Evolutionary conservation across 2,113 vertebrate genomes (phyloP).

Genomic region (Aegithalos caudatus): DNA sequence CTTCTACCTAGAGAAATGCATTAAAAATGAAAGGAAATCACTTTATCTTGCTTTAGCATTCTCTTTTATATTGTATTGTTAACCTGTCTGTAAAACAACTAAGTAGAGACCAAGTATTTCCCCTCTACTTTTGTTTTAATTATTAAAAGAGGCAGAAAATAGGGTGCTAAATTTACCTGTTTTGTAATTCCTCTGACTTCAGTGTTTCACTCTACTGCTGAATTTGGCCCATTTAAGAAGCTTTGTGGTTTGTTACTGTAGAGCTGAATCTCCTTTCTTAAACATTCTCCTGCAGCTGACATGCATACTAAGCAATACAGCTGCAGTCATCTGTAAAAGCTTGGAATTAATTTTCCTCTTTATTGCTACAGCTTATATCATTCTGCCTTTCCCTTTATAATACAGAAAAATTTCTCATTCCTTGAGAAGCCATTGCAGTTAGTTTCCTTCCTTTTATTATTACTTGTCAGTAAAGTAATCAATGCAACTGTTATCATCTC

Average conservation of each 20-base stretch:
- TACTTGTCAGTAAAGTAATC: conserved; percentile 35
- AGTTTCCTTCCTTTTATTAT: conserved; percentile 35
- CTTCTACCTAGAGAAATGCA: background rate
- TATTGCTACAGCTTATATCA: conserved; percentile 41
- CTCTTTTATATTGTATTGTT: background rate
- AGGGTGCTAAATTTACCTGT: background rate
- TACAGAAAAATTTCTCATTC: background rate
- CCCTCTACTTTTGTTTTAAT: conserved; percentile 16
- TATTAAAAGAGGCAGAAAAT: background rate
- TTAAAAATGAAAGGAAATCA: background rate
- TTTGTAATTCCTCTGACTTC: background rate
- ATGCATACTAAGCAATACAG: background rate
- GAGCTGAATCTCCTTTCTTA: background rate
- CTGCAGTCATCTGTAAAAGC: conserved; percentile 37
- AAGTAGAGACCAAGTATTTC: background rate
- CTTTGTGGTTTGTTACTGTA: background rate
- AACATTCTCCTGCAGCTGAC: background rate
- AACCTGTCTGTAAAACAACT: background rate
- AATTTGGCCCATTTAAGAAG: conserved; percentile 4
- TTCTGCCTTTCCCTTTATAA: background rate
- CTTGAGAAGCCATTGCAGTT: conserved; percentile 23
- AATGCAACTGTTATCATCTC: background rate
- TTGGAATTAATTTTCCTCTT: conserved; percentile 27
- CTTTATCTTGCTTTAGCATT: background rate
- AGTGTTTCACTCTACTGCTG: background rate